Evolutionary conservation across 2,797 vertebrate genomes (phyloP), one percentile per base, ranked within the genome.

Genomic region (Stomatorhinus walkeri): DNA sequence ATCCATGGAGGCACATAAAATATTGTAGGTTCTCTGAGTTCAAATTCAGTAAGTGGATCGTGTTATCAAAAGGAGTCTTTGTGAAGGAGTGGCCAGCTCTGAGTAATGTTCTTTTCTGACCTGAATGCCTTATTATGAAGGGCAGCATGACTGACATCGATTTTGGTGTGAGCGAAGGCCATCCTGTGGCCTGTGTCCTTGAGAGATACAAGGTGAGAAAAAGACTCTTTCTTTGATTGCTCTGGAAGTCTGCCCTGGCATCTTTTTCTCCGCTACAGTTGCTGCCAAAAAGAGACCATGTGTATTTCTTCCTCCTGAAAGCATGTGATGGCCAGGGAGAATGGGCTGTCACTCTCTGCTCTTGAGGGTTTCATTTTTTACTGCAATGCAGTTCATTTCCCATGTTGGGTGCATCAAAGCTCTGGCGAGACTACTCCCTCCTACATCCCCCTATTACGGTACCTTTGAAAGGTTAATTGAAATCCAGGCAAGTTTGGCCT

Each of bases 311-410:
- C 56, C 9, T 52, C 14, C 24, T 43, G 56, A 85, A 86, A 16
- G 40, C 54, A 76, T 56, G 61, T 76, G 22, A 51, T n/a, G 85
- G n/a, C 24, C 85, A 59, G 24, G 51, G 32, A 24, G 46, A 52
- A 28, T 43, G 32, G 64, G 24, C 49, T 87, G 43, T 36, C 87
- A 48, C 83, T 56, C 85, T 49, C 43, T 88, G 85, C 79, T 85
- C n/a, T 28, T 46, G 28, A n/a, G 16, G 49, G 68, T 49, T 83
- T 54, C 61, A 40, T 94, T 95, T 93, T 93, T 95, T 96, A 95
- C 95, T 96, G 95, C 95, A 96, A 93, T 96, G 95, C 95, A 95
- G 95, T 95, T 94, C 93, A 94, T 95, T 92, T 92, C 94, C 93
- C 91, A 95, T 93, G 92, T 94, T 92, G 93, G 94, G 95, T 93